Evolutionary conservation across 2,888 invertebrate genomes (phyloP), one percentile per base, ranked within the genome.

Genomic region (Thera obeliscata): DNA sequence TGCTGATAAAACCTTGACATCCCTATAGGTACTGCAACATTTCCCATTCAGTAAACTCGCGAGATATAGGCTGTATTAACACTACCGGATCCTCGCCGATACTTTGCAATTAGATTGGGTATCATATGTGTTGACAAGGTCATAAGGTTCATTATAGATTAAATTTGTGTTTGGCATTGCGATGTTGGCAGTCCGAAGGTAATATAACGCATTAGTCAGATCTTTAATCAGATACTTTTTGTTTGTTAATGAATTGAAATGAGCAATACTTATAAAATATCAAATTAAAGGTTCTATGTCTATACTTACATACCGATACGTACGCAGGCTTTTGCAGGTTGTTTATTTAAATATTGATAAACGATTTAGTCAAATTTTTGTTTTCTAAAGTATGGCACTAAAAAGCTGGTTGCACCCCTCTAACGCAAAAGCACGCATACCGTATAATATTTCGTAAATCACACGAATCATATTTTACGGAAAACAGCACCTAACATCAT

Each of bases 51-150:
- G 76, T 77, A 56, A 38, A 77, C 85, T 82, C 86, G 35, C 57
- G 75, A 87, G 86, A 86, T 88, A 87, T 84, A 81, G 84, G 83
- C 85, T 86, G 83, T 87, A 87, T 88, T 89, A 87, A 87, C 83
- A 88, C 80, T 84, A 74, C 81, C 82, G 81, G 80, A 85, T 82
- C 77, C 66, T 70, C 58, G 50, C 41, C 57, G 70, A 73, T 77
- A 71, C 63, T 73, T 76, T 76, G 71, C 72, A 74, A 76, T 77
- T 67, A 76, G 72, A 78, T 77, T 74, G 71, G 73, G 61, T 69
- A 74, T 74, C 68, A 48, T 64, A 60, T 57, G 54, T 67, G 57
- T 68, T 56, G 65, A 69, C 70, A 65, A 73, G 66, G 70, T 71
- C 66, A 56, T 62, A 64, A 61, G 48, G 67, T 69, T 68, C 58